Conservation (phyloP, 2,113 vertebrate species). For the Pontoporia blainvillei region DNA sequence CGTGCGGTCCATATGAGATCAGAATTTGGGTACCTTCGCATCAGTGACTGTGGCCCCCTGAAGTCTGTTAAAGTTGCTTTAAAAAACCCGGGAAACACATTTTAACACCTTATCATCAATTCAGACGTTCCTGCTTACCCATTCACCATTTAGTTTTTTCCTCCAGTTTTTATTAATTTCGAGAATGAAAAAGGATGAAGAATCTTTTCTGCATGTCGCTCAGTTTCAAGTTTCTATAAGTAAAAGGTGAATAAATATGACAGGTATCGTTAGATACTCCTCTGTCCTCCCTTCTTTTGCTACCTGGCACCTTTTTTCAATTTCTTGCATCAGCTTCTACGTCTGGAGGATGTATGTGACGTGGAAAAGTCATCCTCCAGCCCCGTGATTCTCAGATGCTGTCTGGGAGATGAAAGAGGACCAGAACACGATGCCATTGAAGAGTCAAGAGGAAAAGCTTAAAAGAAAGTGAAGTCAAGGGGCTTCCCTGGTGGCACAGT, state of each 20-base stretch:
- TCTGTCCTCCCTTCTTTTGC: neutral
- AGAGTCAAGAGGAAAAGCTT: neutral
- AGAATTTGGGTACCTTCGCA: neutral
- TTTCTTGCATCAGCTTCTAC: neutral
- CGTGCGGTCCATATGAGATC: neutral
- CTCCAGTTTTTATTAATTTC: constrained; percentile 29
- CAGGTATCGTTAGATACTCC: too few species aligned
- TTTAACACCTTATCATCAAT: neutral
- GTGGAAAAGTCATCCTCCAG: neutral
- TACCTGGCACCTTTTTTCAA: neutral
- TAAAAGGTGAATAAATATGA: neutral
- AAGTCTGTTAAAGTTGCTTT: neutral
- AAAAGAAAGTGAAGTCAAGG: neutral
- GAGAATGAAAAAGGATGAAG: constrained; percentile 16
- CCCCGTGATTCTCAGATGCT: neutral
- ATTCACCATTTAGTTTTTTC: neutral
- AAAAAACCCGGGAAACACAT: neutral
- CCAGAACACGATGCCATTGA: too few species aligned
- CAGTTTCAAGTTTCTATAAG: neutral
- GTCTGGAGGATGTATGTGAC: neutral
- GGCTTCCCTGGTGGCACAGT: too few species aligned
- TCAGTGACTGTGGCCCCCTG: neutral
- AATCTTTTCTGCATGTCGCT: neutral
- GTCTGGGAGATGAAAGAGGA: neutral
- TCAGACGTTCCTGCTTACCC: neutral